Percentiles rank a stretch among this genome's conserved stretches.
Evolutionary conservation across 2,797 vertebrate genomes (phyloP).

Genomic region (Microctenopoma steveboyesi): DNA sequence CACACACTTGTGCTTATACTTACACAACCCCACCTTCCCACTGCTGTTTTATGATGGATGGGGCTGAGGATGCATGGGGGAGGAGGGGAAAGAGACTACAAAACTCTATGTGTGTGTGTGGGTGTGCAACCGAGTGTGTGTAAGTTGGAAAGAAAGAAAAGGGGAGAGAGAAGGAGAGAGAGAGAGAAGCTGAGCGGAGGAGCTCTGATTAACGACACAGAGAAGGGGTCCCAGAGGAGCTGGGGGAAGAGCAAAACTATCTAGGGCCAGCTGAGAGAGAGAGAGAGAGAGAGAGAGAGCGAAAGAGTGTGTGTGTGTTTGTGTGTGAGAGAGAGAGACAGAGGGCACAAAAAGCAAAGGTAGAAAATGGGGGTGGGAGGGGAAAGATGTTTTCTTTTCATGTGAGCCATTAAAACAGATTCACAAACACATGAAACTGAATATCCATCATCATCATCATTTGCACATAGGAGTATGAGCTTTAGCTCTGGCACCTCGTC

Average conservation of each 20-base stretch:
- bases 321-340: slow-evolving; percentile 15
- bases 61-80: slow-evolving; percentile 82
- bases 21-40: slow-evolving; percentile 77
- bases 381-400: slow-evolving; percentile 66
- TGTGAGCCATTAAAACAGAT: slow-evolving; percentile 72
- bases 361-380: slow-evolving; percentile 46
- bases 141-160: slow-evolving; percentile 69
- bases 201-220: slow-evolving; percentile 83
- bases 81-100: slow-evolving; percentile 56
- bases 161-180: slow-evolving; percentile 57
- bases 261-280: slow-evolving; percentile 79
- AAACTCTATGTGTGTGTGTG: slow-evolving; percentile 46
- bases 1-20: slow-evolving; percentile 59
- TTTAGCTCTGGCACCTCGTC: slow-evolving; percentile 40
- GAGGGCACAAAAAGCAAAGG: slow-evolving; percentile 54
- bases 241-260: slow-evolving; percentile 80
- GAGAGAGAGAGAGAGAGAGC: slow-evolving; percentile 28
- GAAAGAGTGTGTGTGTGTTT: slow-evolving; percentile 7
- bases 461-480: slow-evolving; percentile 44
- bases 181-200: slow-evolving; percentile 77
- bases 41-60: slow-evolving; percentile 92
- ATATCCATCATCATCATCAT: slow-evolving; percentile 71
- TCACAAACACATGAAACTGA: slow-evolving; percentile 64
- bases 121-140: slow-evolving; percentile 29
- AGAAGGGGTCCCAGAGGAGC: slow-evolving; percentile 80